These are phyloP conservation scores for Carassius carassius DNA, from an alignment of 2,113 vertebrate genomes.

Conservation along the genomic window DNA sequence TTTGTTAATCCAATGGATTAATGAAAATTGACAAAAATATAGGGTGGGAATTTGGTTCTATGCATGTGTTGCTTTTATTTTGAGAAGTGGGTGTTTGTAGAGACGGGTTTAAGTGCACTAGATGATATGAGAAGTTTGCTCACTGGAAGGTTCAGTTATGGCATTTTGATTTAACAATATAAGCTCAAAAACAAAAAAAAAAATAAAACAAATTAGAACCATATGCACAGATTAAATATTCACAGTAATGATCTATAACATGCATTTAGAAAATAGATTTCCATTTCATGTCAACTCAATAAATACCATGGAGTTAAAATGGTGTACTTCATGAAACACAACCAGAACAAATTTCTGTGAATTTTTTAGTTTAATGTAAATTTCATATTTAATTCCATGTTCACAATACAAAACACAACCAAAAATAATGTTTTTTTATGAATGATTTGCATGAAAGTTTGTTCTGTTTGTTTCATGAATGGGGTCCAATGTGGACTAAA, in stretches of 20 bases:
- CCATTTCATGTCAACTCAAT: no score
- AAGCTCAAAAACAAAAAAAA: no score
- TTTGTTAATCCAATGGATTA: background rate
- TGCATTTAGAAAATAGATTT: no score
- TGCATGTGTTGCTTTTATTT: background rate
- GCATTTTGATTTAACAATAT: no score
- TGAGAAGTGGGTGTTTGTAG: background rate
- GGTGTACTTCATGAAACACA: background rate
- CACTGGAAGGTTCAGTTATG: no score
- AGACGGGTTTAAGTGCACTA: background rate
- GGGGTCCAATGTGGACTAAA: background rate
- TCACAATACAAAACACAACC: background rate
- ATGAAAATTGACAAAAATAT: background rate
- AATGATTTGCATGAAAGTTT: no score
- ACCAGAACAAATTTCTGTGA: background rate
- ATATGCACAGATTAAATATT: no score
- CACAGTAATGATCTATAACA: no score
- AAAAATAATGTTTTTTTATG: no score
- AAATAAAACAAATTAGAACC: no score
- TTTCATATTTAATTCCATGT: background rate
- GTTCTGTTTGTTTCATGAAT: background rate
- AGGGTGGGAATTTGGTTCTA: background rate
- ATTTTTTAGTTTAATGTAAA: background rate
- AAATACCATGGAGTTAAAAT: background rate
- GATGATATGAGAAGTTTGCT: background rate